Percentiles rank a stretch among this genome's conserved stretches.
These are phyloP conservation scores for Empis livida DNA, from an alignment of 2,888 invertebrate genomes.

Conservation along the genomic window DNA sequence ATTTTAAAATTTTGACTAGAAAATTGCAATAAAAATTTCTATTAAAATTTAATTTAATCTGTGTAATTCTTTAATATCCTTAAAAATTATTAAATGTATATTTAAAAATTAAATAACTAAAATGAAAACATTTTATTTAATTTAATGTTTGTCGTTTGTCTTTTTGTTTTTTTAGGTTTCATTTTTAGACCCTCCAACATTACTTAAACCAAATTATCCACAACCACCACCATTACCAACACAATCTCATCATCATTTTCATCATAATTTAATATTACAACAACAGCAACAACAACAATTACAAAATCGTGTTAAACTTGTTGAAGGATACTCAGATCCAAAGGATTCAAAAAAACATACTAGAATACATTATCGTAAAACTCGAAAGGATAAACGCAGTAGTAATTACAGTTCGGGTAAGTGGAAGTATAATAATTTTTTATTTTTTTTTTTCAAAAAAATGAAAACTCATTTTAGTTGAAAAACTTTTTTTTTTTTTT, in stretches of 20 bases:
- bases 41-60: too few species aligned
- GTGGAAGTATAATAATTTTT: constrained; percentile 11
- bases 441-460: neutral
- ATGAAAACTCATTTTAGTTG: neutral
- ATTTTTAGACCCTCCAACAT: constrained; percentile 17
- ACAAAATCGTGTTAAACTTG: constrained; percentile 31
- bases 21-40: too few species aligned
- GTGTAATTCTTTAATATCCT: too few species aligned
- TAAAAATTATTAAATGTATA: too few species aligned
- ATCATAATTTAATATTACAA: neutral
- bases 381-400: constrained; percentile 20
- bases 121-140: too few species aligned
- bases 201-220: constrained; percentile 6
- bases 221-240: constrained; percentile 4
- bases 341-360: constrained; percentile 29
- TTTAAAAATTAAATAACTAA: neutral
- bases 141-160: too few species aligned
- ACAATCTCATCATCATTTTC: constrained; percentile 1
- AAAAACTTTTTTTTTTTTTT: too few species aligned
- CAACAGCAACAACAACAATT: constrained; percentile 12
- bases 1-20: too few species aligned
- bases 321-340: constrained; percentile 36
- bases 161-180: constrained; percentile 14
- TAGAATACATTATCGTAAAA: constrained; percentile 8
- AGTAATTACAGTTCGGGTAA: constrained; percentile 34